Percentiles rank a stretch among this genome's conserved stretches.
phyloP scores from a whole-genome alignment of 1,140 invertebrate species.

The Heliconius himera region DNA sequence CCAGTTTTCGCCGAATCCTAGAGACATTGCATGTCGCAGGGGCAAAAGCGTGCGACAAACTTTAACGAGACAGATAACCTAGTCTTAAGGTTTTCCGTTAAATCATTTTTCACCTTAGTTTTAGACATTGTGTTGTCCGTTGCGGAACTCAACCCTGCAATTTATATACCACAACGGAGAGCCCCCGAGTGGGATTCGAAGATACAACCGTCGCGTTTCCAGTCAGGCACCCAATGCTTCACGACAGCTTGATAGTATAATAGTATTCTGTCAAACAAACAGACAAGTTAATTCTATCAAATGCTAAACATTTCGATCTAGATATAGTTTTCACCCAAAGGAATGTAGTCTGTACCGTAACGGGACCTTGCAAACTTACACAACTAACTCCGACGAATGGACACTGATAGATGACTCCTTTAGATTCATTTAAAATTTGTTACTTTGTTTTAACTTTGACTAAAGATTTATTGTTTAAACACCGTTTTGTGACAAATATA shows the following conservation, averaged over 20 bases:
- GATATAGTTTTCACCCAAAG: not conserved
- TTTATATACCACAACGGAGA: too few relatives aligned
- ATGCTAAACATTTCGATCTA: not conserved
- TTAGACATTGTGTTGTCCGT: too few relatives aligned
- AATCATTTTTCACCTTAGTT: too few relatives aligned
- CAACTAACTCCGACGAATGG: conserved; percentile 10
- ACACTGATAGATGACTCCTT: conserved; percentile 8
- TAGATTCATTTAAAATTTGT: conserved; percentile 13
- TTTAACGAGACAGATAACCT: too few relatives aligned
- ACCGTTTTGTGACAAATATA: not conserved
- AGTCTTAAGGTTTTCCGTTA: too few relatives aligned
- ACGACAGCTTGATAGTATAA: not conserved
- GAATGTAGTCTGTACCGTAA: not conserved
- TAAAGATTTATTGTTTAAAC: conserved; percentile 1
- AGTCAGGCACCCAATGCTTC: too few relatives aligned
- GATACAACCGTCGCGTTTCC: too few relatives aligned
- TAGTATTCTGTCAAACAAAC: not conserved
- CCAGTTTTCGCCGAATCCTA: too few relatives aligned
- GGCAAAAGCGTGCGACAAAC: too few relatives aligned
- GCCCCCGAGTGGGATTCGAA: too few relatives aligned
- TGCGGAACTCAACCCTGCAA: too few relatives aligned
- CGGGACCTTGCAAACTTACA: conserved; percentile 1
- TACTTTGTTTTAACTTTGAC: conserved; percentile 2
- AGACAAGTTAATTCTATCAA: not conserved
- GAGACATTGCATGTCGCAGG: too few relatives aligned